Evolutionary conservation across 2,888 invertebrate genomes (phyloP).

Genomic region (Pinctada fucata): DNA sequence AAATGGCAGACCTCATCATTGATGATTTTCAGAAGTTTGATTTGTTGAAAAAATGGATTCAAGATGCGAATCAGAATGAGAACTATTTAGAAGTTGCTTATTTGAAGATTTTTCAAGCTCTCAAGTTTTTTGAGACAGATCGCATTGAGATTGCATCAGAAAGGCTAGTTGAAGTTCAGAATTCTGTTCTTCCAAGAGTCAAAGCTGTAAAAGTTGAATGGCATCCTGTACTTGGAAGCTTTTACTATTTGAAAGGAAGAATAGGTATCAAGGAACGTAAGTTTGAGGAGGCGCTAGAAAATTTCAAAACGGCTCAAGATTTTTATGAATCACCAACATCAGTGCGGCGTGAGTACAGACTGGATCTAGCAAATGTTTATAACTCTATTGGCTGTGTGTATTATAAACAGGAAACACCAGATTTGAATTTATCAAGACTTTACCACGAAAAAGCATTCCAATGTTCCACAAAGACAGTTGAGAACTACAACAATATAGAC

Average conservation of each 20-base stretch:
- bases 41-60: conserved; percentile 23
- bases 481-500: conserved; percentile 30
- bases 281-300: conserved; percentile 1
- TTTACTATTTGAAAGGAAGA: conserved; percentile 22
- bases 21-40: conserved; percentile 19
- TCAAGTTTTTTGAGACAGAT: conserved; percentile 28
- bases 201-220: background rate
- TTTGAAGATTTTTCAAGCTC: conserved; percentile 19
- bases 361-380: conserved; percentile 26
- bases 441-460: conserved; percentile 31
- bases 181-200: background rate
- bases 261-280: background rate
- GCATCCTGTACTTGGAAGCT: conserved; percentile 25
- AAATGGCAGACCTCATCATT: conserved; percentile 20
- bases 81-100: conserved; percentile 19
- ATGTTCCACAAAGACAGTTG: conserved; percentile 1
- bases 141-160: conserved; percentile 24
- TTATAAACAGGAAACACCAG: conserved; percentile 13
- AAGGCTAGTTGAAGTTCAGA: background rate
- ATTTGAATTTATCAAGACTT: background rate
- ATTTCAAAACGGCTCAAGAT: conserved; percentile 14
- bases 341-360: conserved; percentile 5
- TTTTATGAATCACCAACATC: conserved; percentile 13
- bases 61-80: background rate
- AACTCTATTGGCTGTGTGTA: conserved; percentile 34